Conservation (phyloP, 2,888 invertebrate species). For the Tinea pellionella region DNA sequence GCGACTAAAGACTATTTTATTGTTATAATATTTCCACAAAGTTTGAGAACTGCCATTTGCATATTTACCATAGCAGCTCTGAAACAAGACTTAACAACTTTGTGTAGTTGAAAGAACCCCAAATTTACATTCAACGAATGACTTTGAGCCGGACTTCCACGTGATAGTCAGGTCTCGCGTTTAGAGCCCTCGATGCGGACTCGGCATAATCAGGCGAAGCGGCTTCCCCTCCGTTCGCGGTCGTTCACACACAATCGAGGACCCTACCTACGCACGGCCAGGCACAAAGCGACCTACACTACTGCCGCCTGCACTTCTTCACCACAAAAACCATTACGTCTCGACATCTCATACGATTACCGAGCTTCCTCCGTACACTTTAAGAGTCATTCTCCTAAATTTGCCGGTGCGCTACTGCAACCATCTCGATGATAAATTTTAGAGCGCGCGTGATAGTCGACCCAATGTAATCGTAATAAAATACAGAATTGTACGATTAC, state of each 20-base stretch:
- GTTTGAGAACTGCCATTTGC: not conserved
- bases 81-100: constrained; percentile 5
- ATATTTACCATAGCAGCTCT: not conserved
- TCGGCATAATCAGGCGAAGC: constrained; percentile 53
- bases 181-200: constrained; percentile 43
- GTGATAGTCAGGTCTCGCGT: not conserved
- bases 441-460: constrained; percentile 15
- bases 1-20: not conserved
- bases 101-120: constrained; percentile 7
- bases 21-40: not conserved
- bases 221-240: constrained; percentile 55
- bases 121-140: constrained; percentile 3
- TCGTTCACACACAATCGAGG: constrained; percentile 66
- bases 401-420: constrained; percentile 23
- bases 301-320: constrained; percentile 38
- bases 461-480: constrained; percentile 28
- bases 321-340: constrained; percentile 20
- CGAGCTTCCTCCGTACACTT: not conserved
- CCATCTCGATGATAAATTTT: constrained; percentile 29
- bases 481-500: constrained; percentile 35
- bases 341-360: constrained; percentile 24
- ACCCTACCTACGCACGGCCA: constrained; percentile 50
- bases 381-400: not conserved
- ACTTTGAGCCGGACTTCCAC: not conserved
- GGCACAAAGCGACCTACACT: constrained; percentile 47